These are phyloP conservation scores for Unio delphinus DNA, from an alignment of 2,888 invertebrate species.

Conservation along the genomic window DNA sequence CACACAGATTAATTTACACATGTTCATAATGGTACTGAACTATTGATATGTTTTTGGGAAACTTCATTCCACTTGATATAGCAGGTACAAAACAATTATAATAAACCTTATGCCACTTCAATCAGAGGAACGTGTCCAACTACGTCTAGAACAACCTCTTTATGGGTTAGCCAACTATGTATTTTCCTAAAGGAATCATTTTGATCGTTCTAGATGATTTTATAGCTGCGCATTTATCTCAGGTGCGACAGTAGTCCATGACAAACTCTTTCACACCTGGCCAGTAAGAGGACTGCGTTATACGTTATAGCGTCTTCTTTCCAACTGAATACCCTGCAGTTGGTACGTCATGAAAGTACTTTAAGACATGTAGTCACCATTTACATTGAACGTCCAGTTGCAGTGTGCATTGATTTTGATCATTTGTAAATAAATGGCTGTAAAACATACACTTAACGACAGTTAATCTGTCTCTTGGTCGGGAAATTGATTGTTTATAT, in stretches of 20 bases:
- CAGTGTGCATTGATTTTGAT: conserved; percentile 4
- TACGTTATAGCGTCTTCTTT: conserved; percentile 18
- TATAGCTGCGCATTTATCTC: conserved; percentile 25
- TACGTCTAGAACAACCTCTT: conserved; percentile 34
- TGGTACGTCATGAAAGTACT: conserved; percentile 15
- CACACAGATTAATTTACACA: no score
- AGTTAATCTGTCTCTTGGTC: no score
- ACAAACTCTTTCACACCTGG: conserved; percentile 23
- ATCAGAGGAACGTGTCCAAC: conserved; percentile 28
- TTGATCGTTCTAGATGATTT: conserved; percentile 10
- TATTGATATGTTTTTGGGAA: no score
- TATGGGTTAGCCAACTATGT: conserved; percentile 30
- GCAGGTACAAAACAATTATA: no score
- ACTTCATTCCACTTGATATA: no score
- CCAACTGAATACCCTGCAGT: conserved; percentile 37
- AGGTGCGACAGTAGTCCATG: conserved; percentile 10
- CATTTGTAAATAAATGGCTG: conserved; percentile 9
- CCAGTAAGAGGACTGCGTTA: conserved; percentile 32
- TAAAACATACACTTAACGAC: conserved; percentile 17
- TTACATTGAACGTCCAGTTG: conserved; percentile 13
- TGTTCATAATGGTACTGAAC: no score
- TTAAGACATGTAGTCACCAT: conserved; percentile 9
- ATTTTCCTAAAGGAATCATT: conserved; percentile 16
- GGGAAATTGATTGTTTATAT: no score
- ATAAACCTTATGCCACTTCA: conserved; percentile 19